These are phyloP conservation scores for Formicarius rufipectus DNA, from an alignment of 2,113 vertebrate genomes.

Conservation along the genomic window DNA sequence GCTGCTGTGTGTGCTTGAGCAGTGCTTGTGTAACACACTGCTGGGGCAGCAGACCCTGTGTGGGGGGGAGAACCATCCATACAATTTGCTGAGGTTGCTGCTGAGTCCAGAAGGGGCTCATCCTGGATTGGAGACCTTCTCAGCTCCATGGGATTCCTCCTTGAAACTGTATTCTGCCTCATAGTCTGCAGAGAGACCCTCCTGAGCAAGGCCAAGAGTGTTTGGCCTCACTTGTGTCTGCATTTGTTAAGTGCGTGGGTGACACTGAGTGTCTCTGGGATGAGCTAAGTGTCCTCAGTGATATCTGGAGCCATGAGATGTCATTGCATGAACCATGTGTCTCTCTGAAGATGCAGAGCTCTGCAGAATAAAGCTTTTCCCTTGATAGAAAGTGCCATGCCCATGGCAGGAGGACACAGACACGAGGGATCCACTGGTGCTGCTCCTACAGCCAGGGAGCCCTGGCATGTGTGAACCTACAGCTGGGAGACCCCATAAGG, in stretches of 20 bases:
- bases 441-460: not conserved
- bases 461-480: not conserved
- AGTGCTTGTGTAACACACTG: rapidly evolving
- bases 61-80: not conserved
- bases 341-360: not conserved
- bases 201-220: not conserved
- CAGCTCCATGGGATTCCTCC: not conserved
- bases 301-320: not conserved
- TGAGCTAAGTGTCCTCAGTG: not conserved
- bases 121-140: rapidly evolving
- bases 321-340: rapidly evolving
- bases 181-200: not conserved
- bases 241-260: not conserved
- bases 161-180: not conserved
- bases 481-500: rapidly evolving
- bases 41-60: not conserved
- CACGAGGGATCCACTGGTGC: not conserved
- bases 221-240: not conserved
- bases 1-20: rapidly evolving
- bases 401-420: not conserved
- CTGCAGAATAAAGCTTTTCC: not conserved
- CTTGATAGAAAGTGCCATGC: not conserved
- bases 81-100: not conserved
- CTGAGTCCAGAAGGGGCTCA: not conserved
- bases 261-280: not conserved